A percentile compares a stretch with the other conserved stretches of the same genome.
Conservation (phyloP, 2,888 invertebrate species). For the Cheiracanthium punctorium region DNA sequence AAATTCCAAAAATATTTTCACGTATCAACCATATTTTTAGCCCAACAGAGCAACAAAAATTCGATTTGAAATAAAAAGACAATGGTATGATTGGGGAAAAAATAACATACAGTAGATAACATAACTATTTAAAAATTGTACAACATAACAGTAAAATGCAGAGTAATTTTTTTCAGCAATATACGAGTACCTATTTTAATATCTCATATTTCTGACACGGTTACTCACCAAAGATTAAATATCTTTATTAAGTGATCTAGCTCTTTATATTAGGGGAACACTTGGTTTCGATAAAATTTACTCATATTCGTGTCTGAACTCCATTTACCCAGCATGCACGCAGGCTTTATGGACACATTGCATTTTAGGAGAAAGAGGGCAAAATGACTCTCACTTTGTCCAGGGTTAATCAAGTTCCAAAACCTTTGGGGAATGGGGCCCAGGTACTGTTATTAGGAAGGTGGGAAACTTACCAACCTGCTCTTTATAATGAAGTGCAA, state of each 20-base stretch:
- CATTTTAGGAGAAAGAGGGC: background rate
- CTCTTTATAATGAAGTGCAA: too few species aligned
- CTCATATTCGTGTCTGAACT: conserved; percentile 5
- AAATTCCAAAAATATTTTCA: too few species aligned
- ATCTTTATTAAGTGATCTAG: background rate
- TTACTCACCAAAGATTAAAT: background rate
- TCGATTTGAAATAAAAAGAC: too few species aligned
- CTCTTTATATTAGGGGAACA: background rate
- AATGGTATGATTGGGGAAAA: too few species aligned
- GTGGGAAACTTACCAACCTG: conserved; percentile 9
- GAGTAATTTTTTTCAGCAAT: too few species aligned
- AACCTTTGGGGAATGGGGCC: background rate
- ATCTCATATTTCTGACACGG: too few species aligned
- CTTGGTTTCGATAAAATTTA: background rate
- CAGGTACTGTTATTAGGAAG: background rate
- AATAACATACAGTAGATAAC: too few species aligned
- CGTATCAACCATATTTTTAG: too few species aligned
- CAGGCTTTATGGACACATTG: background rate
- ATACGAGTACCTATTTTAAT: too few species aligned
- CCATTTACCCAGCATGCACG: background rate
- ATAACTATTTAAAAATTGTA: too few species aligned
- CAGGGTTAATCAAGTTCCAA: background rate
- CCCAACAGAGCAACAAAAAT: too few species aligned
- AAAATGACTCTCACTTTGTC: background rate
- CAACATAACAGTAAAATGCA: too few species aligned